Percentiles rank a stretch among this genome's conserved stretches.
phyloP scores from a whole-genome alignment of 1,140 invertebrate genomes.

The Agrilus planipennis region DNA sequence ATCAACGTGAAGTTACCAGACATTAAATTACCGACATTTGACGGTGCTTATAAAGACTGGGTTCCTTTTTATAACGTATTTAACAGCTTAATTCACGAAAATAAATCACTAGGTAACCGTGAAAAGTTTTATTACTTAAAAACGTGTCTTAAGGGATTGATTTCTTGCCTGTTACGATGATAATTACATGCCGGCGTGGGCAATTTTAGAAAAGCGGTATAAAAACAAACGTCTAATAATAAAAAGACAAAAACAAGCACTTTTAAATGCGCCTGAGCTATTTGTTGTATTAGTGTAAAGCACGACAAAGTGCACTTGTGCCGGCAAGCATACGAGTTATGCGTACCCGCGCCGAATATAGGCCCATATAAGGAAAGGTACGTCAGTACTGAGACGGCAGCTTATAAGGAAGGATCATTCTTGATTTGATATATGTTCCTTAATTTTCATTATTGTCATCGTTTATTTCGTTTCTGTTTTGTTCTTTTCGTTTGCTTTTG shows the following conservation, averaged over 20 bases:
- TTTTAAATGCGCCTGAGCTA: not conserved
- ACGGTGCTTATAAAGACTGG: constrained; percentile 1
- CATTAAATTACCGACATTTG: constrained; percentile 5
- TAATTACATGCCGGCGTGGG: constrained; percentile 5
- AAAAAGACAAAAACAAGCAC: not conserved
- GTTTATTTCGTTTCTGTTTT: too few relatives aligned
- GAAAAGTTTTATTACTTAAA: constrained; percentile 10
- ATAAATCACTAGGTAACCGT: not conserved
- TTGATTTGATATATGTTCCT: too few relatives aligned
- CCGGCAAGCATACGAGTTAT: too few relatives aligned
- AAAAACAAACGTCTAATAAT: not conserved
- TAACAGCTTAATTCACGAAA: constrained; percentile 5
- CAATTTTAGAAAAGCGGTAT: constrained; percentile 1
- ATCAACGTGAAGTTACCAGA: too few relatives aligned
- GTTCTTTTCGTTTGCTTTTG: too few relatives aligned
- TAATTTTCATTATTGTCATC: too few relatives aligned
- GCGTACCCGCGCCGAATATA: too few relatives aligned
- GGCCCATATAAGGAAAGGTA: too few relatives aligned
- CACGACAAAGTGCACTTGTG: too few relatives aligned
- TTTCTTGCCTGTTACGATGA: not conserved
- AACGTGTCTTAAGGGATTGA: constrained; percentile 5
- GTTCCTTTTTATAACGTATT: constrained; percentile 4
- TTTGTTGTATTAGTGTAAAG: too few relatives aligned
- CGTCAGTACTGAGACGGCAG: too few relatives aligned
- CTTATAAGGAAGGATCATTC: too few relatives aligned